Evolutionary conservation across 2,113 vertebrate species (phyloP), one percentile per base, ranked within the genome.

Genomic region (Dunckerocampus dactyliophorus): DNA sequence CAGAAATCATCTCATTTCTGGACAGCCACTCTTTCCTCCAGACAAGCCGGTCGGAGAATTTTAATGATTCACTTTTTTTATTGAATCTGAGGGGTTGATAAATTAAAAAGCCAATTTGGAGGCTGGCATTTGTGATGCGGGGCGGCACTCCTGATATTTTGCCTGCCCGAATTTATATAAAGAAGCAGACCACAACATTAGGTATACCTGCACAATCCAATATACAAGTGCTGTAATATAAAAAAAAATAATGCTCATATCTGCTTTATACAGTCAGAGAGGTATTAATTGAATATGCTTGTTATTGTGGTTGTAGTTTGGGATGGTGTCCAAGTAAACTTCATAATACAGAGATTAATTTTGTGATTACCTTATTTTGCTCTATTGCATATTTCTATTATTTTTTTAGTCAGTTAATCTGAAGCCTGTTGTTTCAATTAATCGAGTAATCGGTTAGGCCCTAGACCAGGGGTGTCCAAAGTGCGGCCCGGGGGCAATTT

Each of bases 61-160:
- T 16, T 19, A 17, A 34, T 34, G 22, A 31, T 53, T 31, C 17
- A 6, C 5, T 53, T 31, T 16, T 42, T 56, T 56, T 21, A 53
- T n/a, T n/a, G 31, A 6, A 39, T 42, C 34, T 21, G 12, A 42
- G 16, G n/a, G 37, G 12, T 37, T 34, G 16, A 28, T 52, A 22
- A 22, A 52, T 52, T 8, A n/a, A 34, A 54, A 54, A 34, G 24
- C 51, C 12, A 55, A 12, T 55, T 55, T 55, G 28, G n/a, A 55
- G 31, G 11, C 11, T 19, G 50, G 50, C 6, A 17, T 52, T 24
- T 52, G 24, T 16, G 50, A 22, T 28, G 50, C 14, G 24, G 7
- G 50, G 15, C 24, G 28, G 28, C 15, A 8, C 8, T 52, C 10
- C 53, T 56, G 5, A 20, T 56, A 19, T 39, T 56, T 56, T 56